These are phyloP conservation scores for Lasioglossum figueresi DNA, from an alignment of 2,888 invertebrate species.

Conservation along the genomic window DNA sequence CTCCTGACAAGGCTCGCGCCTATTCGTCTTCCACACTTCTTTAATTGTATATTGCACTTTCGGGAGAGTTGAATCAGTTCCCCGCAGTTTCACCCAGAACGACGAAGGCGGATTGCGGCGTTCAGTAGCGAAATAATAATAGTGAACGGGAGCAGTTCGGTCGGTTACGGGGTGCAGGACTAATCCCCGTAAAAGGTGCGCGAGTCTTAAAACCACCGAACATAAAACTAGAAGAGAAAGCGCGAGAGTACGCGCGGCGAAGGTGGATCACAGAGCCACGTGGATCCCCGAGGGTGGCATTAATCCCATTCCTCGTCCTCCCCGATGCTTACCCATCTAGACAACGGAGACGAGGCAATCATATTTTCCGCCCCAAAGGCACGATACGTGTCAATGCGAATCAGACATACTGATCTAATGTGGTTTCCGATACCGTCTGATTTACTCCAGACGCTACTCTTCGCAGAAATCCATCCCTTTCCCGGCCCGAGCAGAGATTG, in stretches of 20 bases:
- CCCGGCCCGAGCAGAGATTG: slow-evolving; percentile 41
- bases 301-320: slow-evolving; percentile 77
- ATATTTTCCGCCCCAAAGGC: slow-evolving; percentile 84
- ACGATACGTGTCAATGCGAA: slow-evolving; percentile 84
- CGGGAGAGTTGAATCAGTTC: not conserved
- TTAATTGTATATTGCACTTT: not conserved
- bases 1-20: too few species aligned
- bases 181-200: slow-evolving; percentile 67
- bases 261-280: slow-evolving; percentile 67
- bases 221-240: slow-evolving; percentile 58
- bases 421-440: slow-evolving; percentile 82
- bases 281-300: slow-evolving; percentile 83
- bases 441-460: slow-evolving; percentile 74
- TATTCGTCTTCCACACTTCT: not conserved
- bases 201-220: slow-evolving; percentile 59
- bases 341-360: slow-evolving; percentile 81
- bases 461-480: slow-evolving; percentile 32
- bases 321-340: slow-evolving; percentile 74
- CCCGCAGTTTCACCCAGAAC: too few species aligned
- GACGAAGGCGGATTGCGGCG: not conserved
- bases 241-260: slow-evolving; percentile 36
- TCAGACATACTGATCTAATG: slow-evolving; percentile 83
- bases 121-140: not conserved
- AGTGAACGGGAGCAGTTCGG: slow-evolving; percentile 29
- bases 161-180: slow-evolving; percentile 25